Conservation (phyloP, 2,113 vertebrate species). For the Ibidorhyncha struthersii region DNA sequence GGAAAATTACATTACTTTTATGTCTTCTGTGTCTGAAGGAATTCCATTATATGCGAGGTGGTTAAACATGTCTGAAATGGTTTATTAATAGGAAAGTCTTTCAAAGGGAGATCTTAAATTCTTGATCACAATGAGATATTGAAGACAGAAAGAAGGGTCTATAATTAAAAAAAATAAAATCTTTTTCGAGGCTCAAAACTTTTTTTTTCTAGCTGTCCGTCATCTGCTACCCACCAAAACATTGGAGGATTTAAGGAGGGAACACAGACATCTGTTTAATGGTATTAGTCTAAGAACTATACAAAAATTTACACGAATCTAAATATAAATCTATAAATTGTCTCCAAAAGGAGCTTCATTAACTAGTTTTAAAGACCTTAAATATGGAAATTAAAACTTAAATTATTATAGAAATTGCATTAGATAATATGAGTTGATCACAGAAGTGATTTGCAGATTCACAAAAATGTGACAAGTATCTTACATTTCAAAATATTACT, state of each 20-base stretch:
- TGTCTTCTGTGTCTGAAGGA: neutral
- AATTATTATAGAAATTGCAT: neutral
- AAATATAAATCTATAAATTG: conserved; percentile 6
- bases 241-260: neutral
- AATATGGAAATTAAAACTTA: neutral
- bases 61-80: conserved; percentile 28
- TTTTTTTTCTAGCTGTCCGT: neutral
- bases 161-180: neutral
- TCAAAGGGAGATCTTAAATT: conserved; percentile 51
- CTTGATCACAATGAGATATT: conserved; percentile 13
- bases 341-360: neutral
- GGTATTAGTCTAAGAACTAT: neutral
- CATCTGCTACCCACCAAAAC: neutral
- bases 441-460: neutral
- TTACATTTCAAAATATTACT: neutral
- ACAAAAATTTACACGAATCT: neutral
- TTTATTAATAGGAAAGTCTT: conserved; percentile 43
- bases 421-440: neutral
- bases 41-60: conserved; percentile 10
- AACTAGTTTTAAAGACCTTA: neutral
- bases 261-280: neutral
- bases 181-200: neutral
- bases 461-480: neutral
- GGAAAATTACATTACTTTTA: neutral
- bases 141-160: neutral